These are phyloP conservation scores for Paedocypris sp. DNA, from an alignment of 2,113 vertebrate genomes.

Conservation along the genomic window DNA sequence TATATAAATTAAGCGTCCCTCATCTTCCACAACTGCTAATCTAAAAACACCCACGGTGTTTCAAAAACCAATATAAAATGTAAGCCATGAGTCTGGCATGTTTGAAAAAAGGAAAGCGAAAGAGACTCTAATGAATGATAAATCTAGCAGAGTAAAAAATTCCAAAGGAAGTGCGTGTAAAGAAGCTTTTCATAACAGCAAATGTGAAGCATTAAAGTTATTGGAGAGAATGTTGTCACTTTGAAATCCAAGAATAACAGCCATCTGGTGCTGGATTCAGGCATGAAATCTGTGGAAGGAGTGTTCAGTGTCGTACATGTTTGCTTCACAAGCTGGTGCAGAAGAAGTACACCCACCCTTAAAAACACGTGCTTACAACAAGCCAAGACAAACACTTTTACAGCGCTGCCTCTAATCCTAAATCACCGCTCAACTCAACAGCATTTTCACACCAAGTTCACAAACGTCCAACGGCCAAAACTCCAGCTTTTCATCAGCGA, in stretches of 20 bases:
- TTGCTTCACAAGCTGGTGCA: conserved; percentile 8
- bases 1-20: too few relatives aligned
- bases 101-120: too few relatives aligned
- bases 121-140: too few relatives aligned
- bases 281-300: conserved; percentile 16
- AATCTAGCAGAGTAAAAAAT: not conserved
- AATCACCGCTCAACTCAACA: too few relatives aligned
- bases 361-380: not conserved
- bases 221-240: conserved; percentile 14
- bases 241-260: conserved; percentile 28
- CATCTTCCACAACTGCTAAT: too few relatives aligned
- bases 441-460: not conserved
- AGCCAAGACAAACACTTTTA: not conserved
- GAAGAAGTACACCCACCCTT: conserved; percentile 10
- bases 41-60: too few relatives aligned
- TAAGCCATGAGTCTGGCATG: too few relatives aligned
- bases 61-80: too few relatives aligned
- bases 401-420: too few relatives aligned
- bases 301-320: conserved; percentile 10
- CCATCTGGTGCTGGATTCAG: conserved; percentile 17
- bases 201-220: conserved; percentile 8
- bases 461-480: not conserved
- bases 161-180: not conserved
- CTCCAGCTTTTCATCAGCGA: not conserved
- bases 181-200: not conserved